A percentile compares a stretch with the other conserved stretches of the same genome.
Evolutionary conservation across 2,797 vertebrate genomes (phyloP).

Genomic region (Sylvilagus floridanus): DNA sequence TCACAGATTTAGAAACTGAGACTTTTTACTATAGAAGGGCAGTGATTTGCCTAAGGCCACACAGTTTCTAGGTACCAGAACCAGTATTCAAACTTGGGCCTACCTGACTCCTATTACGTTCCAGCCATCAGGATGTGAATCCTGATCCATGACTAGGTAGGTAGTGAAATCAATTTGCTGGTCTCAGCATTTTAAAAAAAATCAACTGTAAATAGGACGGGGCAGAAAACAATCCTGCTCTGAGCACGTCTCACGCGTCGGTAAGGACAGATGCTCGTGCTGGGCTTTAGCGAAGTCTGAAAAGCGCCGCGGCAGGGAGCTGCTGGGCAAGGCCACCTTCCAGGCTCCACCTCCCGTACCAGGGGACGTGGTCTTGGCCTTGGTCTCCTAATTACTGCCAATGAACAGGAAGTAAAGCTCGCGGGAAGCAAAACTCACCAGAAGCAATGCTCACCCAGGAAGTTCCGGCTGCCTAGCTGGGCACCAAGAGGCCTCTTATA

Average conservation of each 20-base stretch:
- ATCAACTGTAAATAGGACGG: neutral
- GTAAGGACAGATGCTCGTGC: too few species aligned
- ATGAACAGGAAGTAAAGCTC: too few species aligned
- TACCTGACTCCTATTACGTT: neutral
- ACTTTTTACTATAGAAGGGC: neutral
- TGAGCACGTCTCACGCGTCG: too few species aligned
- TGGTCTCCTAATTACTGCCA: neutral
- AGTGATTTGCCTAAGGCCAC: neutral
- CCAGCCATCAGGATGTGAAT: too few species aligned
- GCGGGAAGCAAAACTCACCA: neutral
- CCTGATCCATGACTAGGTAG: neutral
- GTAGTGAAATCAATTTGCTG: neutral
- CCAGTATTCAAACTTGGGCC: neutral
- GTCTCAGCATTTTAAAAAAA: neutral
- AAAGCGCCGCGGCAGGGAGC: neutral
- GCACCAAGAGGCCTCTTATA: neutral
- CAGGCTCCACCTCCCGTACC: neutral
- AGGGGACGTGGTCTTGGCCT: neutral
- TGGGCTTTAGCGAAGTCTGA: neutral
- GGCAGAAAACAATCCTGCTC: neutral
- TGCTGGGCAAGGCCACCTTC: neutral
- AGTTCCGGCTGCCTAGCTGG: neutral
- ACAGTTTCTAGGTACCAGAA: neutral
- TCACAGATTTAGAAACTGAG: slow-evolving; percentile 20
- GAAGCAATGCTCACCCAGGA: neutral